These are phyloP conservation scores for Morpho helenor DNA, from an alignment of 2,888 invertebrate species.

Conservation along the genomic window DNA sequence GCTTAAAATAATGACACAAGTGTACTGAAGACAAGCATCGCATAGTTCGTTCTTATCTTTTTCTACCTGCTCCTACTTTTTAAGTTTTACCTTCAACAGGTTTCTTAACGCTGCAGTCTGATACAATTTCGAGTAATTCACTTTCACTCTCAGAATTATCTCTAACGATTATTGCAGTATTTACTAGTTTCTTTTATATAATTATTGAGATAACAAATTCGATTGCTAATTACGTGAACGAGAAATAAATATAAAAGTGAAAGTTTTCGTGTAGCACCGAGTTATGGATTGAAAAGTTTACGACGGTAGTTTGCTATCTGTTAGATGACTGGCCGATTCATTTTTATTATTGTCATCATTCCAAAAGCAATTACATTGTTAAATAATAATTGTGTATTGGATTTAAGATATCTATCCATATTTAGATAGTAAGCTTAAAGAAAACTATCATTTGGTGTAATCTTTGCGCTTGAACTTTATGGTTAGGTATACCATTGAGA, in stretches of 20 bases:
- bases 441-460: too few species aligned
- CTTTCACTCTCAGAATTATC: conserved; percentile 55
- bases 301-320: neutral
- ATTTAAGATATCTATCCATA: too few species aligned
- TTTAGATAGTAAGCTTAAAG: too few species aligned
- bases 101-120: conserved; percentile 38
- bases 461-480: too few species aligned
- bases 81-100: conserved; percentile 41
- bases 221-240: conserved; percentile 8
- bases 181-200: conserved; percentile 3
- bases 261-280: conserved; percentile 9
- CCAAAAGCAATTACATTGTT: too few species aligned
- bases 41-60: conserved; percentile 50
- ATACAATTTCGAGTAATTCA: conserved; percentile 37
- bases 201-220: conserved; percentile 4
- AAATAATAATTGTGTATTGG: too few species aligned
- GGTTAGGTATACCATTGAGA: too few species aligned
- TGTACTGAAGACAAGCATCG: conserved; percentile 51
- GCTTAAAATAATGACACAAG: conserved; percentile 77
- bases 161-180: conserved; percentile 12
- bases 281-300: conserved; percentile 2
- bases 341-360: neutral
- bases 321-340: neutral
- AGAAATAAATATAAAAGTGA: conserved; percentile 10
- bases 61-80: conserved; percentile 35